phyloP scores from a whole-genome alignment of 2,113 vertebrate species.

The Cavia porcellus region DNA sequence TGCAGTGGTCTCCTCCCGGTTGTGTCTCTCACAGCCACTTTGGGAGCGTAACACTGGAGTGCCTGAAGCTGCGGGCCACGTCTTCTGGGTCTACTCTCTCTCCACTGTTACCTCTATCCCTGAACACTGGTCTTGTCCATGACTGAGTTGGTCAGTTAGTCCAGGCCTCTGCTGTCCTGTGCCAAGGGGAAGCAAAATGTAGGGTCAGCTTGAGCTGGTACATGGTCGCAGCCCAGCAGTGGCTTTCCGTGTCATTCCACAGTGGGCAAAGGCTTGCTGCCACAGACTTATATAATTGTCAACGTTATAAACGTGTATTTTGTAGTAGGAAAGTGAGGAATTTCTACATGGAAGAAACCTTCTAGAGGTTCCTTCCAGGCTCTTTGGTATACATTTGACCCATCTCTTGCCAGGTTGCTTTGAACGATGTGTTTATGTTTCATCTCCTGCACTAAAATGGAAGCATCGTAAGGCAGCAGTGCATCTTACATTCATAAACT shows the following conservation, averaged over 20 bases:
- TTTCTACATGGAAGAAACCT: not conserved
- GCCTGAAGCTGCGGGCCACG: not conserved
- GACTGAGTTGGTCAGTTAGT: not conserved
- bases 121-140: not conserved
- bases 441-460: not conserved
- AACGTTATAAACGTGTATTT: slow-evolving; percentile 11
- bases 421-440: not conserved
- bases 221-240: not conserved
- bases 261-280: not conserved
- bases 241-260: not conserved
- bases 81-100: not conserved
- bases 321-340: not conserved
- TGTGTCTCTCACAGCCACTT: not conserved
- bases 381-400: not conserved
- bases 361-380: not conserved
- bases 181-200: not conserved
- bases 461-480: not conserved
- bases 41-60: not conserved
- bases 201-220: not conserved
- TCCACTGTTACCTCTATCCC: not conserved
- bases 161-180: not conserved
- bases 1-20: not conserved
- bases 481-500: not conserved
- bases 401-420: not conserved
- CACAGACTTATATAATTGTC: not conserved